Conservation (phyloP, 2,888 invertebrate genomes). For the Erebia aethiops region DNA sequence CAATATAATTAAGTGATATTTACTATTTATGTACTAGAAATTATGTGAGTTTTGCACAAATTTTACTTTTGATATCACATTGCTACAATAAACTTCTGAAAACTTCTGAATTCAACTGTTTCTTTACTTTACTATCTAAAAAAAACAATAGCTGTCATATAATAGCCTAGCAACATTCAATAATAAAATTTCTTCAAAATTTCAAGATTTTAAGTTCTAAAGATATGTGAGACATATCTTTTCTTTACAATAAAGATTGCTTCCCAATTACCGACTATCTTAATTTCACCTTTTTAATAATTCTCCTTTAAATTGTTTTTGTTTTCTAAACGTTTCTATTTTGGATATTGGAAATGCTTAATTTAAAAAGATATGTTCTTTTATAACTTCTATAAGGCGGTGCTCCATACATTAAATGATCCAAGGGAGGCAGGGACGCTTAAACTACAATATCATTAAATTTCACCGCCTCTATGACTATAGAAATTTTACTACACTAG, state of each 20-base stretch:
- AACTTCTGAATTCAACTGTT: background rate
- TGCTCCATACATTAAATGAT: constrained; percentile 55
- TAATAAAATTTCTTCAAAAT: background rate
- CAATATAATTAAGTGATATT: background rate
- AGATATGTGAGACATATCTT: background rate
- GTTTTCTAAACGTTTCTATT: background rate
- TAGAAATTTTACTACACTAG: constrained; percentile 35
- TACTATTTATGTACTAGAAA: background rate
- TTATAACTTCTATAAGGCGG: constrained; percentile 52
- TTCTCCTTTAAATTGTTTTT: background rate
- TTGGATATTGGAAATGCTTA: background rate
- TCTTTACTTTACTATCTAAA: background rate
- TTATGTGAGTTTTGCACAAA: background rate
- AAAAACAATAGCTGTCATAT: background rate
- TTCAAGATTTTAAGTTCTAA: background rate
- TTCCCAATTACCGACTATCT: background rate
- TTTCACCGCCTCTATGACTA: background rate
- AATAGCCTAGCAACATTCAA: background rate
- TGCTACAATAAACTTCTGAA: background rate
- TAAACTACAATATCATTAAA: too few species aligned
- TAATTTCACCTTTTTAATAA: too few species aligned
- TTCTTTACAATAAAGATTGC: background rate
- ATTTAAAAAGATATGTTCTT: background rate
- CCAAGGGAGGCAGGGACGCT: background rate
- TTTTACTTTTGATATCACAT: background rate